Percentiles rank a stretch among this genome's conserved stretches.
phyloP scores from a whole-genome alignment of 2,888 invertebrate species.

The Parnassius apollo region DNA sequence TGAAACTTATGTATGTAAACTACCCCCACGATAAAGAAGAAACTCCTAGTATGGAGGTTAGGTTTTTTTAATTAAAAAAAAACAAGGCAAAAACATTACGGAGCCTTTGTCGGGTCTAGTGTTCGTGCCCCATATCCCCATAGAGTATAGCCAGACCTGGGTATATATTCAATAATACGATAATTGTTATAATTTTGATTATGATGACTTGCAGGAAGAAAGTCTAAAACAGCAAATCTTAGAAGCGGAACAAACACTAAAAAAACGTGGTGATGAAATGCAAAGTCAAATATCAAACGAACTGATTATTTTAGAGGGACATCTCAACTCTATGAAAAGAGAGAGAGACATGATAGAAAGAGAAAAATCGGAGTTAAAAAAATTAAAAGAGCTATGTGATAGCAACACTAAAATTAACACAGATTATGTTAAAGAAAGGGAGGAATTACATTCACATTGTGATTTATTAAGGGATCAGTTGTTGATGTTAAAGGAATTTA shows the following conservation, averaged over 20 bases:
- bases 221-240: slow-evolving; percentile 52
- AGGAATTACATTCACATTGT: slow-evolving; percentile 47
- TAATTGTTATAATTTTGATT: no score
- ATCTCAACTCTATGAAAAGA: slow-evolving; percentile 53
- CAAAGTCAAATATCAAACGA: slow-evolving; percentile 58
- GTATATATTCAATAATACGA: no score
- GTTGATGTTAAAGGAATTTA: slow-evolving; percentile 46
- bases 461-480: slow-evolving; percentile 56
- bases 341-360: slow-evolving; percentile 57
- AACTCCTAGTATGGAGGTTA: no score
- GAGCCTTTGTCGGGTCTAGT: no score
- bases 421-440: slow-evolving; percentile 32
- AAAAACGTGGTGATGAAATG: slow-evolving; percentile 62
- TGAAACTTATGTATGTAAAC: no score
- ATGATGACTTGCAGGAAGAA: slow-evolving; percentile 49
- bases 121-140: no score
- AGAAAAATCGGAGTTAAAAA: slow-evolving; percentile 49
- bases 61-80: no score
- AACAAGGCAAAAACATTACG: no score
- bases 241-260: slow-evolving; percentile 55
- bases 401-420: slow-evolving; percentile 29
- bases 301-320: slow-evolving; percentile 49
- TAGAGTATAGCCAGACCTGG: no score
- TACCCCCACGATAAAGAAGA: no score
- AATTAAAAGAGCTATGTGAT: slow-evolving; percentile 34